phyloP scores from a whole-genome alignment of 1,140 invertebrate species.

The honey bee (Apis mellifera) region Amel_HAv3.1 CM009939.2:2104001-2104500 shows the following conservation, averaged over 20 bases:
- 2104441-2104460: constrained; percentile 58
- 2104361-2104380: constrained; percentile 75
- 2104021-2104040: no score
- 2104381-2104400: constrained; percentile 58
- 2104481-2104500: constrained; percentile 44
- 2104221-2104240: constrained; percentile 22
- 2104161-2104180: no score
- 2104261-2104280: constrained; percentile 47
- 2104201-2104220: constrained; percentile 3
- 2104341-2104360: constrained; percentile 74
- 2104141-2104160: no score
- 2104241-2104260: constrained; percentile 67
- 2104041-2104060: no score
- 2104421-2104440: constrained; percentile 12
- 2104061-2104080: no score
- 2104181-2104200: constrained; percentile 1
- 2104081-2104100: no score
- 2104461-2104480: constrained; percentile 49
- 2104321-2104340: constrained; percentile 73
- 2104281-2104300: constrained; percentile 60
- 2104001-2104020: no score
- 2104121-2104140: no score
- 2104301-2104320: constrained; percentile 73
- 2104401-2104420: constrained; percentile 27
- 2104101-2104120: no score